These are phyloP conservation scores for Hypocryptadius cinnamomeus DNA, from an alignment of 2,113 vertebrate genomes.

Conservation along the genomic window DNA sequence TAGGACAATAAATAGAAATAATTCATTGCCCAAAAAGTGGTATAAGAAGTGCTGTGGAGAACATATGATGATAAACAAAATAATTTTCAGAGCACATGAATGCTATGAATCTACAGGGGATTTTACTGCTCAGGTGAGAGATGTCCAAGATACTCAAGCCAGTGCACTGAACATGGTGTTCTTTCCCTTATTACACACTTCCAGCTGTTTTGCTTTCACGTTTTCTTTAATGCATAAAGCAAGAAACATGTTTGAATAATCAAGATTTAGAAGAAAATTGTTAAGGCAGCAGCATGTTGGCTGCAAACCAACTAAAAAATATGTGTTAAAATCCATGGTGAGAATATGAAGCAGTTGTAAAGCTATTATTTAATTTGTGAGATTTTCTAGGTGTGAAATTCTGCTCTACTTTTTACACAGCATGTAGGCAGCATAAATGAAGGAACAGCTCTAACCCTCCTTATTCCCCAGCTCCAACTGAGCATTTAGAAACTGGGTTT, in stretches of 20 bases:
- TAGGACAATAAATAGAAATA: background rate
- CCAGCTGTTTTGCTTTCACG: background rate
- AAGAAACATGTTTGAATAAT: background rate
- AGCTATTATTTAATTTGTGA: background rate
- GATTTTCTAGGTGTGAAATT: constrained; percentile 13
- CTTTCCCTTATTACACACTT: background rate
- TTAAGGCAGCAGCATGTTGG: constrained; percentile 23
- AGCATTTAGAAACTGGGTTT: background rate
- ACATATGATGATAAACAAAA: background rate
- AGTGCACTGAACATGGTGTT: background rate
- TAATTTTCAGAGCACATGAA: background rate
- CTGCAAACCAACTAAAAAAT: constrained; percentile 8
- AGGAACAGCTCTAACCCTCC: background rate
- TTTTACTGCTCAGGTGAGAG: background rate
- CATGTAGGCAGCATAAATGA: constrained; percentile 5
- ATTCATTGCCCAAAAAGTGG: background rate
- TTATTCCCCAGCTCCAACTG: background rate
- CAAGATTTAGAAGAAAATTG: constrained; percentile 1
- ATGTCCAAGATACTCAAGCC: background rate
- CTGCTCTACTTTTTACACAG: constrained; percentile 22
- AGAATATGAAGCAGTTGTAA: constrained; percentile 14
- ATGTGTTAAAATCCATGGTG: background rate
- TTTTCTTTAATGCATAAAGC: background rate
- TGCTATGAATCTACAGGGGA: background rate
- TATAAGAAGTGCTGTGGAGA: background rate